Percentiles rank a stretch among this genome's conserved stretches.
phyloP scores from a whole-genome alignment of 2,797 vertebrate species.

The Poecilia wingei region DNA sequence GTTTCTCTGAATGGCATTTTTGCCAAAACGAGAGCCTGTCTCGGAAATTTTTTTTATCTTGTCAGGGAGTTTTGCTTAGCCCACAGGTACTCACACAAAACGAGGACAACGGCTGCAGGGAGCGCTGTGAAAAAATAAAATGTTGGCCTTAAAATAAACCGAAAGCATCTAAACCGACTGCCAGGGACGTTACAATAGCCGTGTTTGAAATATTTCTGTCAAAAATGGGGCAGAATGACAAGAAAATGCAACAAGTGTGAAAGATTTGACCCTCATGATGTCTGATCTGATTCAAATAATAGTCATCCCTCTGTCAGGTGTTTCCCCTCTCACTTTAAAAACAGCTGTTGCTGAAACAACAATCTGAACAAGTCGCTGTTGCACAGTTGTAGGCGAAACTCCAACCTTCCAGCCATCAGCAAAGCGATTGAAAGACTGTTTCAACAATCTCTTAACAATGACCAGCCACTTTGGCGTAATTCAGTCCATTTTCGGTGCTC shows the following conservation, averaged over 20 bases:
- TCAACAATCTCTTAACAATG: neutral
- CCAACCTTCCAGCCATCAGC: neutral
- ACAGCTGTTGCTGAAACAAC: neutral
- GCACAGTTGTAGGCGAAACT: no score
- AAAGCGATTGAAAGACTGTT: neutral
- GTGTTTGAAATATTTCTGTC: neutral
- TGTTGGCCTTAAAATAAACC: neutral
- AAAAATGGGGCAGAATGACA: neutral
- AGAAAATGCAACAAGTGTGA: neutral
- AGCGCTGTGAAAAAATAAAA: neutral
- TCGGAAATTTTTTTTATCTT: constrained; percentile 8
- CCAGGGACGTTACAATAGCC: no score
- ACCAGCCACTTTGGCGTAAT: neutral
- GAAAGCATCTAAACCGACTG: neutral
- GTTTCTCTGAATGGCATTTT: neutral
- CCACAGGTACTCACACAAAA: neutral
- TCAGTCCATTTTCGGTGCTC: neutral
- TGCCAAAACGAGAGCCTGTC: neutral
- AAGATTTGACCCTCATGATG: neutral
- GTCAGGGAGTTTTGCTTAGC: constrained; percentile 17
- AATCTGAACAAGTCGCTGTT: neutral
- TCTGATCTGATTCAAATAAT: neutral
- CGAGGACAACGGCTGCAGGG: constrained; percentile 1
- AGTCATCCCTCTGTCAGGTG: no score
- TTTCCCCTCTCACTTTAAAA: no score